A percentile compares a stretch with the other conserved stretches of the same genome.
Evolutionary conservation across 2,797 vertebrate genomes (phyloP).

Genomic region (Chloroceryle inda): DNA sequence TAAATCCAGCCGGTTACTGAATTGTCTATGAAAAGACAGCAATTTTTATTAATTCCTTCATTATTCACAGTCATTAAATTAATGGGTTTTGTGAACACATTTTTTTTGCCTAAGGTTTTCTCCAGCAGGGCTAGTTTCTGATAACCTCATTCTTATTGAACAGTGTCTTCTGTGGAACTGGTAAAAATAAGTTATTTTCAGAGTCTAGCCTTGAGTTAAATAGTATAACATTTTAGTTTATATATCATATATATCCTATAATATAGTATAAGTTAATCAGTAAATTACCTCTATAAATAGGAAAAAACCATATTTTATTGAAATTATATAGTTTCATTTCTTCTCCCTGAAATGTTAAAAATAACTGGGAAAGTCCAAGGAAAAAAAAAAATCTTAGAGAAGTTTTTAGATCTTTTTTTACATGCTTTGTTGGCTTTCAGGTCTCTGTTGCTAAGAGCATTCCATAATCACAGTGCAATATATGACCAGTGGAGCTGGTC

Average conservation of each 20-base stretch:
- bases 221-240: not conserved
- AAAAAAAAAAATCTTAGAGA: not conserved
- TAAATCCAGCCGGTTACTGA: not conserved
- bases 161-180: not conserved
- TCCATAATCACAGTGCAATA: not conserved
- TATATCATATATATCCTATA: not conserved
- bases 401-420: not conserved
- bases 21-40: constrained; percentile 8
- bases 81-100: not conserved
- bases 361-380: not conserved
- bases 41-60: constrained; percentile 30
- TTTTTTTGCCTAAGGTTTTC: constrained; percentile 31
- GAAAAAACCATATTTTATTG: not conserved
- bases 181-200: not conserved
- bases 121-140: not conserved
- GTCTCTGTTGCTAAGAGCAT: not conserved
- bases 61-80: constrained; percentile 44
- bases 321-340: not conserved
- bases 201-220: not conserved
- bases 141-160: not conserved
- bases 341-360: not conserved
- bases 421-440: not conserved
- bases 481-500: not conserved
- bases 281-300: not conserved
- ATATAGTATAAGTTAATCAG: not conserved